Conservation (phyloP, 2,888 invertebrate species). For the Pachydiplax longipennis region DNA sequence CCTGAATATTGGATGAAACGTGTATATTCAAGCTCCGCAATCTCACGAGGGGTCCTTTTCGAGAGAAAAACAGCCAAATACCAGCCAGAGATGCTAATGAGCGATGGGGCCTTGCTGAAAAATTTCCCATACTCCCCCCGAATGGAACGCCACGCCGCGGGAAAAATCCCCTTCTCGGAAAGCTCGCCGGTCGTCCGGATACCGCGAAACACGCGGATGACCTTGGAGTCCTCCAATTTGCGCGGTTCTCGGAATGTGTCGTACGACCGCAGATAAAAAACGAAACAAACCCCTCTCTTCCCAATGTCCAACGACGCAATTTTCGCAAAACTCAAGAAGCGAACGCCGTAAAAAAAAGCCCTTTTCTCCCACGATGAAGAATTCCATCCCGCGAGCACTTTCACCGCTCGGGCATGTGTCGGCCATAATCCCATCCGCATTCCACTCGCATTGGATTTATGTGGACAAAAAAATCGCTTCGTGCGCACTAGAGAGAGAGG, state of each 20-base stretch:
- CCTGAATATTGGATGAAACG: too few species aligned
- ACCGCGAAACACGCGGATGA: not conserved
- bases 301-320: not conserved
- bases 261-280: not conserved
- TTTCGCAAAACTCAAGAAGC: not conserved
- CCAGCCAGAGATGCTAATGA: not conserved
- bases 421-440: slow-evolving; percentile 2
- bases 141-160: not conserved
- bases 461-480: not conserved
- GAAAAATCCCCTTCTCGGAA: not conserved
- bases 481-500: not conserved
- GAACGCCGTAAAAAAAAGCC: not conserved
- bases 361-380: not conserved
- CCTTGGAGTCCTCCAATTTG: slow-evolving; percentile 24
- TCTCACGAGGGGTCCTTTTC: too few species aligned
- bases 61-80: not conserved
- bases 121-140: not conserved
- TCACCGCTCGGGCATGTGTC: not conserved
- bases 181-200: not conserved
- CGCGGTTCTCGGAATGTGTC: slow-evolving; percentile 37
- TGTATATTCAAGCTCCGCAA: too few species aligned
- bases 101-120: not conserved
- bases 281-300: not conserved
- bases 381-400: not conserved
- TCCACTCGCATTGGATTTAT: slow-evolving; percentile 13